Conservation (phyloP, 2,888 invertebrate species). For the Lissocephala sabroskyi region DNA sequence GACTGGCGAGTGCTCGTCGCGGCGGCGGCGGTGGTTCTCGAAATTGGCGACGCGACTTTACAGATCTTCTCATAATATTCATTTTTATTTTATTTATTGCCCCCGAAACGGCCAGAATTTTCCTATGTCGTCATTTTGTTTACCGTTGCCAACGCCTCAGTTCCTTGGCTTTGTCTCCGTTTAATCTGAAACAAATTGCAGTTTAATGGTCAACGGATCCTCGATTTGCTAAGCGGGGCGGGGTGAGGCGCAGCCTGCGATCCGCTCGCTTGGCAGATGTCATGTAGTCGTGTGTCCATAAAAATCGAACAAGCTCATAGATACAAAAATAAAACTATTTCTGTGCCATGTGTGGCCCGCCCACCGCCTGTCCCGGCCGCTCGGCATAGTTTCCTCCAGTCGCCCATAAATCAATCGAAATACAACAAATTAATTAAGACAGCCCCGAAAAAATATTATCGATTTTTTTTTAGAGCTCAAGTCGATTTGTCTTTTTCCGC, state of each 20-base stretch:
- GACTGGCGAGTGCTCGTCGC: constrained; percentile 20
- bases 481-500: constrained; percentile 74
- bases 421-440: constrained; percentile 49
- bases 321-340: constrained; percentile 61
- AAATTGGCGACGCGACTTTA: background rate
- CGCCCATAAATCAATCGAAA: constrained; percentile 53
- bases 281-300: constrained; percentile 55
- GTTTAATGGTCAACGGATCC: constrained; percentile 35
- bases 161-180: background rate
- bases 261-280: constrained; percentile 40
- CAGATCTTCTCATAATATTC: constrained; percentile 46
- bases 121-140: constrained; percentile 50
- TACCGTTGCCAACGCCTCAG: constrained; percentile 20
- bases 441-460: constrained; percentile 1
- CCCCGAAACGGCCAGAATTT: background rate
- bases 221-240: no score
- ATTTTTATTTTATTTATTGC: constrained; percentile 25
- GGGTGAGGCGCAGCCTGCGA: constrained; percentile 48
- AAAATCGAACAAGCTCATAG: constrained; percentile 52
- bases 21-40: no score
- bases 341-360: constrained; percentile 32
- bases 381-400: constrained; percentile 61
- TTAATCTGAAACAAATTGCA: constrained; percentile 40
- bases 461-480: constrained; percentile 47
- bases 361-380: constrained; percentile 19